Percentiles rank a stretch among this genome's conserved stretches.
phyloP scores from a whole-genome alignment of 2,888 invertebrate genomes.

The Parnassius smintheus region DNA sequence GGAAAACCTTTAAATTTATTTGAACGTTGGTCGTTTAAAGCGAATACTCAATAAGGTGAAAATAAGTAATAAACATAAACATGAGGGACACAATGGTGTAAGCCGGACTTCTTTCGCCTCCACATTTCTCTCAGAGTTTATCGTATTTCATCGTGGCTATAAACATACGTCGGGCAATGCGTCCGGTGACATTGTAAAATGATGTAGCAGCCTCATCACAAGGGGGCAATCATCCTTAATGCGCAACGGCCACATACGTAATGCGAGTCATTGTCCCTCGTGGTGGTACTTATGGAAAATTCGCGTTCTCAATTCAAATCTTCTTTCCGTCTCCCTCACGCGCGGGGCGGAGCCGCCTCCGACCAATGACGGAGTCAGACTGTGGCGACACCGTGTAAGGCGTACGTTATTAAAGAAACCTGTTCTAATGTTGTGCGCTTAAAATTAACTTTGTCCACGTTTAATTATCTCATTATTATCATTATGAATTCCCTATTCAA shows the following conservation, averaged over 20 bases:
- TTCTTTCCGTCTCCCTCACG: constrained; percentile 77
- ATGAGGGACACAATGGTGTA: constrained; percentile 68
- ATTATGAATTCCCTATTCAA: constrained; percentile 79
- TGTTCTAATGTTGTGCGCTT: constrained; percentile 81
- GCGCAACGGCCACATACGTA: constrained; percentile 79
- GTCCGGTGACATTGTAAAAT: constrained; percentile 76
- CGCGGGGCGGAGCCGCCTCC: constrained; percentile 78
- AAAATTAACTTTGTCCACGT: constrained; percentile 81
- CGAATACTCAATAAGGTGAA: constrained; percentile 65
- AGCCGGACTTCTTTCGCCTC: constrained; percentile 74
- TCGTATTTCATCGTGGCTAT: constrained; percentile 73
- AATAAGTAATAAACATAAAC: constrained; percentile 78
- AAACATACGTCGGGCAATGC: constrained; percentile 67
- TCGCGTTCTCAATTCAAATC: constrained; percentile 81
- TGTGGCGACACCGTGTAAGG: constrained; percentile 79
- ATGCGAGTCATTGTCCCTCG: constrained; percentile 81
- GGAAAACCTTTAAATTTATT: constrained; percentile 49
- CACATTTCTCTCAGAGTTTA: constrained; percentile 71
- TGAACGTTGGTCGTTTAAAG: constrained; percentile 58
- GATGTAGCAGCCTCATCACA: constrained; percentile 79
- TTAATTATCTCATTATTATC: constrained; percentile 81
- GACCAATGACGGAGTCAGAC: constrained; percentile 77
- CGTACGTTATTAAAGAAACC: constrained; percentile 81
- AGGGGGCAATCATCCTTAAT: constrained; percentile 80
- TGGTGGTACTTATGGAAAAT: constrained; percentile 80